These are phyloP conservation scores for Eidolon helvum DNA, from an alignment of 2,113 vertebrate species.

Conservation along the genomic window DNA sequence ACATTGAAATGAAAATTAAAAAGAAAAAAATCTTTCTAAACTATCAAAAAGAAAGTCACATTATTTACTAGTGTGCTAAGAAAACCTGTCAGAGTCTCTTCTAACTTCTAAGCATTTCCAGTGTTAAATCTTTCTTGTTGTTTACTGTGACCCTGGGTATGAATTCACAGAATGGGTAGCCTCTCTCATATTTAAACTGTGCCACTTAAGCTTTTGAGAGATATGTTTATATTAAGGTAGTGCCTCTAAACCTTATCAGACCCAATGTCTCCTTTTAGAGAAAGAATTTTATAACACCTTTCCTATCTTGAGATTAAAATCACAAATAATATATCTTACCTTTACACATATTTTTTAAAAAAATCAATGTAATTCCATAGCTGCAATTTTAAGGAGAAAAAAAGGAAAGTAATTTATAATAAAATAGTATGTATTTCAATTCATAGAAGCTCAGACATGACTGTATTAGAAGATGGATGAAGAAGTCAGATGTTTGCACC, in stretches of 20 bases:
- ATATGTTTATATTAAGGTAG: background rate
- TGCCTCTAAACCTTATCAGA: background rate
- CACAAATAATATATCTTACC: background rate
- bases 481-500: background rate
- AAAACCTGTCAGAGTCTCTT: background rate
- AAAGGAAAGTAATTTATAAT: background rate
- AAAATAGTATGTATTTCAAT: background rate
- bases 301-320: slow-evolving; percentile 36
- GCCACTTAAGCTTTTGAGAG: background rate
- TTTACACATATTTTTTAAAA: background rate
- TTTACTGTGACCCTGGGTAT: background rate
- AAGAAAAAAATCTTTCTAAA: background rate
- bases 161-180: background rate
- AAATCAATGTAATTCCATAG: background rate
- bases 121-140: background rate
- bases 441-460: background rate
- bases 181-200: background rate
- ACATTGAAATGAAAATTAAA: background rate
- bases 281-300: background rate
- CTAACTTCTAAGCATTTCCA: background rate
- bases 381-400: slow-evolving; percentile 24
- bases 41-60: background rate
- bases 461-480: background rate
- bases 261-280: background rate
- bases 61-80: background rate